Percentiles rank a stretch among this genome's conserved stretches.
Evolutionary conservation across 1,140 invertebrate genomes (phyloP).

Genomic region (Drosophila malerkotliana): DNA sequence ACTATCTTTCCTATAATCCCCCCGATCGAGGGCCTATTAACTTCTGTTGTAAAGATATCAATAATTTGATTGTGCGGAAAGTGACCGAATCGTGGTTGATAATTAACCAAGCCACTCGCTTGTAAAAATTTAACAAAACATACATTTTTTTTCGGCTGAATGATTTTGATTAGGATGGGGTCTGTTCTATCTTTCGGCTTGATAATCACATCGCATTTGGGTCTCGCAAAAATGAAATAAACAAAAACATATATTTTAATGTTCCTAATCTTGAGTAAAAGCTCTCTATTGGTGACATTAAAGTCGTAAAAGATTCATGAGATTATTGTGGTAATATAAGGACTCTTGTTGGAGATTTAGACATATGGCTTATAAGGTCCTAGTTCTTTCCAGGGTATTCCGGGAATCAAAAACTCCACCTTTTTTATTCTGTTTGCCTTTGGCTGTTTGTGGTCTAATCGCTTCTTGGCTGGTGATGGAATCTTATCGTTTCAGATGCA

Average conservation of each 20-base stretch:
- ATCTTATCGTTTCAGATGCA: constrained; percentile 60
- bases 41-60: constrained; percentile 22
- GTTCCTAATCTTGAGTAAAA: not conserved
- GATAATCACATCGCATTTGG: constrained; percentile 9
- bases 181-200: constrained; percentile 16
- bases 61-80: constrained; percentile 41
- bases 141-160: constrained; percentile 11
- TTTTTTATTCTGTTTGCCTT: constrained; percentile 16
- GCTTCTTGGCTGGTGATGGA: constrained; percentile 36
- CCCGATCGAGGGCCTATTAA: constrained; percentile 5
- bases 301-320: not conserved
- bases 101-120: constrained; percentile 67
- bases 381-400: constrained; percentile 8
- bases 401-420: constrained; percentile 5
- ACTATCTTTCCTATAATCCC: constrained; percentile 26
- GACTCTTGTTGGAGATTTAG: not conserved
- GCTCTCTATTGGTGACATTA: not conserved
- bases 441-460: constrained; percentile 24
- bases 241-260: constrained; percentile 17
- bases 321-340: not conserved
- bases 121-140: constrained; percentile 40
- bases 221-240: not conserved
- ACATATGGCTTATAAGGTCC: not conserved
- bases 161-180: constrained; percentile 6
- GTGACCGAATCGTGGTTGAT: constrained; percentile 28